These are phyloP conservation scores for Zaprionus ghesquierei DNA, from an alignment of 1,140 invertebrate genomes.

Conservation along the genomic window DNA sequence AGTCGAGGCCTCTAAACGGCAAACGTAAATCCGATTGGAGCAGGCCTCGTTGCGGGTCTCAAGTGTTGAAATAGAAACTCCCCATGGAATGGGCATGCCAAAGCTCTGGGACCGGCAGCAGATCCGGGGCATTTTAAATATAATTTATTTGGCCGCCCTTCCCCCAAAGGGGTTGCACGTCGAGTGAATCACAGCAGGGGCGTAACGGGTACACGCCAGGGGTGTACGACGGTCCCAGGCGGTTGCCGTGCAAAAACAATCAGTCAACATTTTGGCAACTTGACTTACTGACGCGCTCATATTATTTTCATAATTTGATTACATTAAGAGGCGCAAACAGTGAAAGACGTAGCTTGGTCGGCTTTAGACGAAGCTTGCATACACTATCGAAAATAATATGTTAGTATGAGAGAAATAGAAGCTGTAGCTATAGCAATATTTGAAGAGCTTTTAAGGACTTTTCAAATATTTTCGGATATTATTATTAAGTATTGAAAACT, in stretches of 20 bases:
- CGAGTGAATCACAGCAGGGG: conserved; percentile 64
- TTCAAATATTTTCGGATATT: no score
- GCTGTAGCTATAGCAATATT: no score
- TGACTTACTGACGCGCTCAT: conserved; percentile 66
- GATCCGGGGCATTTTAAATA: conserved; percentile 67
- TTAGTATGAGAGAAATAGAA: no score
- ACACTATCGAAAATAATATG: conserved; percentile 10
- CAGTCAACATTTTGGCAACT: conserved; percentile 77
- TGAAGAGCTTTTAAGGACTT: no score
- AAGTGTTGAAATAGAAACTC: conserved; percentile 64
- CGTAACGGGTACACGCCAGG: neutral
- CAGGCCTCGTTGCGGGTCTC: conserved; percentile 23
- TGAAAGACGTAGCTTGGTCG: neutral
- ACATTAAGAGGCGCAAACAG: conserved; percentile 66
- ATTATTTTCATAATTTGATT: conserved; percentile 81
- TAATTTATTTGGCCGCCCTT: conserved; percentile 67
- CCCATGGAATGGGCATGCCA: conserved; percentile 45
- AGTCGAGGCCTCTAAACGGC: conserved; percentile 37
- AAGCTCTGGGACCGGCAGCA: conserved; percentile 17
- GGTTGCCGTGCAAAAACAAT: conserved; percentile 67
- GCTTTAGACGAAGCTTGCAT: conserved; percentile 2
- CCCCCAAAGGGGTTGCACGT: conserved; percentile 63
- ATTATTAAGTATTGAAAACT: no score
- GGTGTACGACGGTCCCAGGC: conserved; percentile 1
- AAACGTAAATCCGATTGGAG: conserved; percentile 74